Base-by-base conservation (phyloP, 1,140 invertebrate species). In the Drosophila kurseongensis region DNA sequence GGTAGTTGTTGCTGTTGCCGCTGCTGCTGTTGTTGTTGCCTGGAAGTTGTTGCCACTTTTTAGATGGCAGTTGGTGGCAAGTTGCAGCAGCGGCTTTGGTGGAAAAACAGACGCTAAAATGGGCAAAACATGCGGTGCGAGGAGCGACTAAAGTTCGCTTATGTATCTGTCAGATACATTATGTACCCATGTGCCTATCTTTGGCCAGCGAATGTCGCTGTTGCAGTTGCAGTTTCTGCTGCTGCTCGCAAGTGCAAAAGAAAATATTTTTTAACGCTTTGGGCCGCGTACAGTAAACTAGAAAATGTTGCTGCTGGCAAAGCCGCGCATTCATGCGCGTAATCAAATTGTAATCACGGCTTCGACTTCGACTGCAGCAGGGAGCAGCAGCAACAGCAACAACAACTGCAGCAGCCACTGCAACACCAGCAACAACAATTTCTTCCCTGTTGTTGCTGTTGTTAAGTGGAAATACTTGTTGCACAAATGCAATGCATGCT, bases 401-500 rank as follows among this genome's bases (percentile, higher is more conserved):
- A 48, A 29, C 23, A 44, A 23, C 44, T 23, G 18, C 44, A 47
- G 18, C 75, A 38, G 48, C 61, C 10, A 40, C 59, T 35, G 23
- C 73, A 72, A 38, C 77, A 73, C 23, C n/a, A 51, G 29, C 48
- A 51, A 51, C 29, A 51, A 57, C 66, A 67, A 72, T 56, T 58
- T 41, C 56, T 65, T 59, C 48, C 62, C 79, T 75, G 75, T 58
- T 61, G 79, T 52, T 82, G 78, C 40, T 78, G 78, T 80, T 88
- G 84, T 88, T 86, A 90, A 90, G 88, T 90, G 86, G 86, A 90
- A 90, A 90, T 90, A 90, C 86, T 90, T 90, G 86, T 90, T 90
- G 86, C 86, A 90, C 86, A 90, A 90, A 90, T 90, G 81, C 86
- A 86, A 86, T 86, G 79, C 76, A 88, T 78, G 82, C 79, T 81